phyloP scores from a whole-genome alignment of 2,797 vertebrate species.

The Tenualosa thibaudeaui region DNA sequence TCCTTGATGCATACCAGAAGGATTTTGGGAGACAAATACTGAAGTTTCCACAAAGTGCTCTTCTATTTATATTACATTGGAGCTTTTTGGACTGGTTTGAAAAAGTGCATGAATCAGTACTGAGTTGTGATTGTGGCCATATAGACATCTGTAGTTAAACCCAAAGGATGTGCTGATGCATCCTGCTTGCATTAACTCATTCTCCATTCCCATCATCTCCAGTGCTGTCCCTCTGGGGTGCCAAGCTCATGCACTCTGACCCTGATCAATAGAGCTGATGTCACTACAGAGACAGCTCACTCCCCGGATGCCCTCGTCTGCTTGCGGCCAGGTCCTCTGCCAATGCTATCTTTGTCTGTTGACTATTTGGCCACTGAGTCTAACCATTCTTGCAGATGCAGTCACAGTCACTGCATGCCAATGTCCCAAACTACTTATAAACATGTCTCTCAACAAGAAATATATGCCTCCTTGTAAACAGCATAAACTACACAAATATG shows the following conservation, averaged over 20 bases:
- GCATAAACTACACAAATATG: conserved; percentile 22
- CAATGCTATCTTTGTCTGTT: background rate
- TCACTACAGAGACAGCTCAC: conserved; percentile 3
- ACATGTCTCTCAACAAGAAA: conserved; percentile 34
- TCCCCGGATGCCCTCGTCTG: background rate
- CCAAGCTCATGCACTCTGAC: conserved; percentile 38
- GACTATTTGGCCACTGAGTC: background rate
- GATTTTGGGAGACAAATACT: background rate
- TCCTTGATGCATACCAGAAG: background rate
- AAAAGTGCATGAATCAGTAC: background rate
- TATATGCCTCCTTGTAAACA: background rate
- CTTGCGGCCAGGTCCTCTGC: background rate
- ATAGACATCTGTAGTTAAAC: background rate
- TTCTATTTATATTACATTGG: background rate
- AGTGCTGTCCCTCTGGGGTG: conserved; percentile 36
- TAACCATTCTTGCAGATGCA: conserved; percentile 3
- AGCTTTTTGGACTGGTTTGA: background rate
- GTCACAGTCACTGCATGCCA: background rate
- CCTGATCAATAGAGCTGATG: conserved; percentile 38
- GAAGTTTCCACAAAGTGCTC: background rate
- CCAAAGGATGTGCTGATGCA: background rate
- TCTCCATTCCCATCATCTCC: conserved; percentile 43
- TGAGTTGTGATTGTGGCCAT: background rate
- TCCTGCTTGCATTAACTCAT: conserved; percentile 9
- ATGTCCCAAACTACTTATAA: conserved; percentile 27